These are phyloP conservation scores for Philaethria dido DNA, from an alignment of 2,888 invertebrate genomes.

Conservation along the genomic window DNA sequence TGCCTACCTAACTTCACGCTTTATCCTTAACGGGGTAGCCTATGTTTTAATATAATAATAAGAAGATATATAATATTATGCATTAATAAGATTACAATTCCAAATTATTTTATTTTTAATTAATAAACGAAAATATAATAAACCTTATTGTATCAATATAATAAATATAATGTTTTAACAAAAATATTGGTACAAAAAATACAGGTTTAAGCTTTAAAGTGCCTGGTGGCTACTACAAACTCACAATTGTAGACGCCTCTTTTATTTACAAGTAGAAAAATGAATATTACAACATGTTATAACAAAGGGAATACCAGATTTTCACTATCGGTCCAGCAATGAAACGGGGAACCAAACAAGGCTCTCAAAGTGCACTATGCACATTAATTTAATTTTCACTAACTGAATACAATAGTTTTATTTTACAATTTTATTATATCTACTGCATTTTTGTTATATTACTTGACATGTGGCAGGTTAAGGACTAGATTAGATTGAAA, in stretches of 20 bases:
- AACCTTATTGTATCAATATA: background rate
- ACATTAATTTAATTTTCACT: constrained; percentile 61
- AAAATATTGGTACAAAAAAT: background rate
- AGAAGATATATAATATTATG: too few relatives aligned
- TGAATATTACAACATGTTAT: constrained; percentile 39
- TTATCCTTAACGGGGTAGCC: too few relatives aligned
- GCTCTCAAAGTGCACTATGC: constrained; percentile 49
- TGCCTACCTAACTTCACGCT: too few relatives aligned
- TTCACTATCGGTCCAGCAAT: constrained; percentile 69
- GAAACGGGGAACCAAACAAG: constrained; percentile 59
- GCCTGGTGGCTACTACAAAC: constrained; percentile 29
- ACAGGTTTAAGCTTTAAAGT: background rate
- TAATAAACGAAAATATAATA: too few relatives aligned
- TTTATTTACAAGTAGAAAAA: constrained; percentile 39
- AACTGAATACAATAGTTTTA: constrained; percentile 51
- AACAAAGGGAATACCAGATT: constrained; percentile 71
- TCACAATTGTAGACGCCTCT: constrained; percentile 35
- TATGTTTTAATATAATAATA: too few relatives aligned
- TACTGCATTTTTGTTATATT: constrained; percentile 2
- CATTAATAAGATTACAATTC: too few relatives aligned
- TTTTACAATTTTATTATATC: constrained; percentile 23
- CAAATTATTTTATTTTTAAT: too few relatives aligned
- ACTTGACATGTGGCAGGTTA: too few relatives aligned
- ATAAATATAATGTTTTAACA: background rate
- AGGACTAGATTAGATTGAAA: background rate